Conservation (phyloP, 2,113 vertebrate genomes). For the Patagioenas fasciata region DNA sequence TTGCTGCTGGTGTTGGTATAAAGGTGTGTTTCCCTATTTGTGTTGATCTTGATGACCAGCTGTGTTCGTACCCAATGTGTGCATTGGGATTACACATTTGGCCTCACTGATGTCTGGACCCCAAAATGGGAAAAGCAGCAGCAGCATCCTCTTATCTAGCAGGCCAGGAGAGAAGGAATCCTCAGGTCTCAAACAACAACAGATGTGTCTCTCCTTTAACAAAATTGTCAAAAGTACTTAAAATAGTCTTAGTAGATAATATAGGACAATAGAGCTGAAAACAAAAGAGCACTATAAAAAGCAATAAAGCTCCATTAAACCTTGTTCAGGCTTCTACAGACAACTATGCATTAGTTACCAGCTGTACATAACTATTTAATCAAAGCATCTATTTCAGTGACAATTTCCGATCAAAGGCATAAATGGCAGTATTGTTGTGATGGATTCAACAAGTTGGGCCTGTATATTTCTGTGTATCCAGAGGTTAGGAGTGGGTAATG, state of each 20-base stretch:
- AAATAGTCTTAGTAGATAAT: conserved; percentile 18
- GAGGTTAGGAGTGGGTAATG: conserved; percentile 40
- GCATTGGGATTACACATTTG: not conserved
- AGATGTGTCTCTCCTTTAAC: not conserved
- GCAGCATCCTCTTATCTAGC: not conserved
- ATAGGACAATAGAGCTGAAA: not conserved
- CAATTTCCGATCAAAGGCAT: conserved; percentile 52
- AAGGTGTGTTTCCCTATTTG: not conserved
- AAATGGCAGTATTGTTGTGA: conserved; percentile 51
- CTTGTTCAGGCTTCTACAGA: conserved; percentile 57
- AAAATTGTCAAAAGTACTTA: conserved; percentile 11
- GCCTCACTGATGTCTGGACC: not conserved
- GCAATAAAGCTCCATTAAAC: conserved; percentile 71
- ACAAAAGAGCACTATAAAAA: conserved; percentile 35
- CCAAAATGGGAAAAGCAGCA: not conserved
- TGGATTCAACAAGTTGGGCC: conserved; percentile 62
- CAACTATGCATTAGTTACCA: conserved; percentile 51
- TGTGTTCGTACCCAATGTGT: not conserved
- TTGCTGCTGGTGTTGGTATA: not conserved
- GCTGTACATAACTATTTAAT: conserved; percentile 71
- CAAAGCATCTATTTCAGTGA: conserved; percentile 70
- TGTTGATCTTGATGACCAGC: not conserved
- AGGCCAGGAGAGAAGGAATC: not conserved
- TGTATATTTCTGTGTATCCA: conserved; percentile 6
- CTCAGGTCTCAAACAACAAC: not conserved